Evolutionary conservation across 2,113 vertebrate genomes (phyloP).

Genomic region (Oophaga pumilio): DNA sequence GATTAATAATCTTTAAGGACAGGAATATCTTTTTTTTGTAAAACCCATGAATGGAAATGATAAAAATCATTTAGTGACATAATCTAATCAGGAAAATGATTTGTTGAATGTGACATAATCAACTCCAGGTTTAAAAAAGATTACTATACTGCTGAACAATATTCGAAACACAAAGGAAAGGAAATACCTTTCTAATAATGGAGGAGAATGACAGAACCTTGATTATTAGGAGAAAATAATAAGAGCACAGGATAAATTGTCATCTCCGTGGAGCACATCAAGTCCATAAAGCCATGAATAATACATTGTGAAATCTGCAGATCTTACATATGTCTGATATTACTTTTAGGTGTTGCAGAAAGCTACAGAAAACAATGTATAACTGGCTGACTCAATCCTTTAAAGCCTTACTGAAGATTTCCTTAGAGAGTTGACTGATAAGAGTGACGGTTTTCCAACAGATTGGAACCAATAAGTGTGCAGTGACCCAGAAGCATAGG

Average conservation of each 20-base stretch:
- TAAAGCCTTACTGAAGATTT: background rate
- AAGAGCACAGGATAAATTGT: background rate
- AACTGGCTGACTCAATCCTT: background rate
- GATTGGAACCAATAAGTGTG: constrained; percentile 43
- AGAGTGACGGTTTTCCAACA: background rate
- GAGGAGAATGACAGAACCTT: background rate
- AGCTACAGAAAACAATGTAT: background rate
- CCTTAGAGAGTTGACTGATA: constrained; percentile 11
- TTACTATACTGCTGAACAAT: background rate
- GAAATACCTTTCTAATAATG: background rate
- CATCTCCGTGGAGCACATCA: background rate
- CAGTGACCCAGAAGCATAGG: constrained; percentile 40
- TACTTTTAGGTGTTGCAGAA: background rate
- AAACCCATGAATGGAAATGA: background rate
- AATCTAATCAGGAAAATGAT: background rate
- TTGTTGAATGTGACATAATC: background rate
- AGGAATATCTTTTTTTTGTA: too few relatives aligned
- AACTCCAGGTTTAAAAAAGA: background rate
- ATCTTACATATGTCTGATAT: background rate
- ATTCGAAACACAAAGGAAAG: background rate
- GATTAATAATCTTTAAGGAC: too few relatives aligned
- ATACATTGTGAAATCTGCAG: background rate
- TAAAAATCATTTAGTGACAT: background rate
- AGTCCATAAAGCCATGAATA: background rate
- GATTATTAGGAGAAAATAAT: background rate